phyloP scores from a whole-genome alignment of 1,140 invertebrate species.

The Dufourea novaeangliae region DNA sequence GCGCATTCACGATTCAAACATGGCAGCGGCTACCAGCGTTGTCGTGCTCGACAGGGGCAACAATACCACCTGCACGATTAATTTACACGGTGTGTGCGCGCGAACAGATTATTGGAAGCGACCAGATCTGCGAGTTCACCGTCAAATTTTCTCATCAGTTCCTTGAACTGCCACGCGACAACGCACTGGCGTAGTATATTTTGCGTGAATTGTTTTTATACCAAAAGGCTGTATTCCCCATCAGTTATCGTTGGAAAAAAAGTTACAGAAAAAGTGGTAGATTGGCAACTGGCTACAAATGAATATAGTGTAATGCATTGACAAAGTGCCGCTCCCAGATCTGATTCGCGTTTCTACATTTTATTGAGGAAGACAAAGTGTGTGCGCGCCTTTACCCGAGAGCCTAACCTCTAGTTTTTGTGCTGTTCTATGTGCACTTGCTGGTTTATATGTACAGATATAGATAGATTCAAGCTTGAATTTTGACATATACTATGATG shows the following conservation, averaged over 20 bases:
- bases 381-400: constrained; percentile 44
- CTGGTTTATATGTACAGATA: background rate
- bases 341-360: constrained; percentile 17
- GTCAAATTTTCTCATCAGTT: background rate
- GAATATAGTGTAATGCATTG: background rate
- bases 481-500: background rate
- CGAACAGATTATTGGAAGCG: constrained; percentile 18
- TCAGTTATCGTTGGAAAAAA: background rate
- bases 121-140: constrained; percentile 28
- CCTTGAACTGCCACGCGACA: background rate
- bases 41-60: constrained; percentile 96
- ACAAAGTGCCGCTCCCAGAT: constrained; percentile 35
- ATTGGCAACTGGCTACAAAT: background rate
- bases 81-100: constrained; percentile 90
- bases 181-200: background rate
- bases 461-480: background rate
- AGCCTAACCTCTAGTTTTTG: constrained; percentile 47
- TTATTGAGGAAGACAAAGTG: constrained; percentile 24
- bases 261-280: background rate
- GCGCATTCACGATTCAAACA: constrained; percentile 83
- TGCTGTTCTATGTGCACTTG: constrained; percentile 13
- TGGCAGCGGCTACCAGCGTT: constrained; percentile 94
- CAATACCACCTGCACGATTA: constrained; percentile 97
- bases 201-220: background rate
- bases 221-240: background rate